Conservation (phyloP, 2,888 invertebrate genomes). For the Zygothrica quintamaculata region DNA sequence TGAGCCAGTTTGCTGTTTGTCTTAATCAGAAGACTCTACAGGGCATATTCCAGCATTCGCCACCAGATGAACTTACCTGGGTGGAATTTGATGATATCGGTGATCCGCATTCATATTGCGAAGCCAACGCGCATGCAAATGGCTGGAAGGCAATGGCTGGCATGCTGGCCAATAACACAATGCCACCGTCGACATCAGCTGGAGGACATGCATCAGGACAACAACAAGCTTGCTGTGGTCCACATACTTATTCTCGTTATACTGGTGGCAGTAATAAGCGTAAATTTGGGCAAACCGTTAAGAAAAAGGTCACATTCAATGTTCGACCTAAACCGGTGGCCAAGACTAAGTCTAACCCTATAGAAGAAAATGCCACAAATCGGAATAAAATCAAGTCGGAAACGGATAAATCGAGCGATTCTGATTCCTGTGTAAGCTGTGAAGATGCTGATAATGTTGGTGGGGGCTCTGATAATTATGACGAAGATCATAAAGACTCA, state of each 20-base stretch:
- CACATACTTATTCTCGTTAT: not conserved
- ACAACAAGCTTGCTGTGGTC: too few species aligned
- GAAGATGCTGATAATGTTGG: not conserved
- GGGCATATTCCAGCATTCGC: constrained; percentile 66
- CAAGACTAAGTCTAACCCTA: not conserved
- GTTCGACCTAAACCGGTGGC: not conserved
- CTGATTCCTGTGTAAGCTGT: not conserved
- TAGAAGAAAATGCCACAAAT: too few species aligned
- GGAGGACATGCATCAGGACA: too few species aligned
- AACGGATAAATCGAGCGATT: too few species aligned
- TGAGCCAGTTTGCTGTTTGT: constrained; percentile 72
- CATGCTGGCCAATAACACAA: too few species aligned
- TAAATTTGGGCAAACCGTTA: not conserved
- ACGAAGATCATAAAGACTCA: too few species aligned
- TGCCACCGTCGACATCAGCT: too few species aligned
- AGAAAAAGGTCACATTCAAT: constrained; percentile 1
- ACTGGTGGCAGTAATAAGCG: not conserved
- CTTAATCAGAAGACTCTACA: constrained; percentile 64
- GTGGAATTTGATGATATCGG: constrained; percentile 54
- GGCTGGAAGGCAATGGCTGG: constrained; percentile 17
- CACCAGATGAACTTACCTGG: constrained; percentile 52
- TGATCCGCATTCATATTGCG: not conserved
- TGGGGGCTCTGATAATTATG: too few species aligned
- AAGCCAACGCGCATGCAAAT: not conserved
- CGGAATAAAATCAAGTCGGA: too few species aligned